Evolutionary conservation across 2,888 invertebrate genomes (phyloP).

Genomic region (Eilema depressum): DNA sequence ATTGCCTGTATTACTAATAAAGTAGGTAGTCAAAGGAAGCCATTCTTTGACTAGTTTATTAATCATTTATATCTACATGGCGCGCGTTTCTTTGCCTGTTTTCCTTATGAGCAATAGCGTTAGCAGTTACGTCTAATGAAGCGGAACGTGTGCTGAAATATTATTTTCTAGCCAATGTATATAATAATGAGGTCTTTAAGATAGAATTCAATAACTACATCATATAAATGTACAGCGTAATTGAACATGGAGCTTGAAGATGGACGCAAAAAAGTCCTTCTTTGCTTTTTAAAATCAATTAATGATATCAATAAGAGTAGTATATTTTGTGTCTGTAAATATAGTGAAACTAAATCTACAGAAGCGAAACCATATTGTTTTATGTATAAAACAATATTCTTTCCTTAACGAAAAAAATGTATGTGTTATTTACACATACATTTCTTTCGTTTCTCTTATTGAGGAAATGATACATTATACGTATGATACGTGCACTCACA

Average conservation of each 20-base stretch:
- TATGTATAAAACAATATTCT: background rate
- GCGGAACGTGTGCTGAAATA: constrained; percentile 5
- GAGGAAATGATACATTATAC: constrained; percentile 26
- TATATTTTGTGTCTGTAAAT: background rate
- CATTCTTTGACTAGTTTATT: background rate
- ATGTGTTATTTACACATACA: too few relatives aligned
- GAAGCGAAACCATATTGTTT: background rate
- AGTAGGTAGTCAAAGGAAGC: too few relatives aligned
- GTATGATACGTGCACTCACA: constrained; percentile 32
- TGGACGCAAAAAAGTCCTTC: background rate
- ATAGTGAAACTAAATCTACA: background rate
- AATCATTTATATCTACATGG: background rate
- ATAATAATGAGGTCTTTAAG: background rate
- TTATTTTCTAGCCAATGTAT: background rate
- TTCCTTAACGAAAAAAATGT: too few relatives aligned
- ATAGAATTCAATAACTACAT: background rate
- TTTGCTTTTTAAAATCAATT: background rate
- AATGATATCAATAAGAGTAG: too few relatives aligned
- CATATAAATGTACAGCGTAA: background rate
- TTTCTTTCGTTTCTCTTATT: background rate
- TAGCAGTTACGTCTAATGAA: constrained; percentile 2
- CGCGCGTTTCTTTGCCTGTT: background rate
- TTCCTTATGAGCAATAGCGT: constrained; percentile 2
- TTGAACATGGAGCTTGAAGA: background rate
- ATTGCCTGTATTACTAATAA: too few relatives aligned